Base-by-base conservation (phyloP, 1,140 invertebrate genomes). In the Drosophila littoralis region DNA sequence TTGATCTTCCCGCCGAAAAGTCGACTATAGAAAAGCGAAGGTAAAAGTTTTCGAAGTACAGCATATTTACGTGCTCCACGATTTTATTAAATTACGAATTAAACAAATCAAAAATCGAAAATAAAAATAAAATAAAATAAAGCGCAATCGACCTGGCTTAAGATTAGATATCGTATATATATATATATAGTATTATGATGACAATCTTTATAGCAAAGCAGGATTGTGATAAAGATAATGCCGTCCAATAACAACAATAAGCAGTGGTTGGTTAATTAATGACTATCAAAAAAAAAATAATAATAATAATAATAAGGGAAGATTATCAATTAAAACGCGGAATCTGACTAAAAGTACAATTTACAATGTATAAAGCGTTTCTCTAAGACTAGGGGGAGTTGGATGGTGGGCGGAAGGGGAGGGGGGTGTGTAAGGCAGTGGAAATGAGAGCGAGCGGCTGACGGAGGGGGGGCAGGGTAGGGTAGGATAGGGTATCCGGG, bases 301-400 rank as follows among this genome's bases (percentile, higher is more conserved):
- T 2, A 46, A 46, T 9, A 43, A 15, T 6, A 28, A 28, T 0
- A 22, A 28, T 2, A 5, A 28, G 5, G 22, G 22, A 28, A 28
- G 57, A 75, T 54, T 64, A 71, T 73, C 76, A 80, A 51, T 35
- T 28, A 0, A 5, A 28, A 68, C 52, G 60, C 61, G 59, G 55
- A 51, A 69, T 86, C 22, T 28, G 79, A 86, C 83, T 86, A 86
- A 88, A 12, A 88, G 45, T 86, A 88, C 48, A 82, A 86, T 88
- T 86, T 86, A 86, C 79, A 88, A 86, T 71, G 66, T 86, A 86
- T 86, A 86, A 86, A 86, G 82, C 82, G 83, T 86, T 86, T 72
- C 65, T 77, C 76, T 86, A 79, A 36, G 38, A 76, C 82, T 86
- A 86, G 59, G 77, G 77, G 74, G 77, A 17, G 17, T 17, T 17